Base-by-base conservation (phyloP, 2,113 vertebrate genomes). In the Pantherophis guttatus region DNA sequence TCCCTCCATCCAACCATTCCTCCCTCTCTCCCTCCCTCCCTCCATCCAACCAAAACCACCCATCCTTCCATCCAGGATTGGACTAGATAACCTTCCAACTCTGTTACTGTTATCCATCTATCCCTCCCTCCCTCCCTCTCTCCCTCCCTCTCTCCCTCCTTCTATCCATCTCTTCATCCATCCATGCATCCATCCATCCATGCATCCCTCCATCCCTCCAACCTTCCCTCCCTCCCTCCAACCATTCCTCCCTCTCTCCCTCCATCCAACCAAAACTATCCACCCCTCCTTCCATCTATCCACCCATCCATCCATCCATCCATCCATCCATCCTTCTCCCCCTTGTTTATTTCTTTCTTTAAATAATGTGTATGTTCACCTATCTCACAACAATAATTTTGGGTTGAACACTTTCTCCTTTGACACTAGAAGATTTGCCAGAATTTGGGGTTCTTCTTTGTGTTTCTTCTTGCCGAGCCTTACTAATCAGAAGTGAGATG, bases 91-190 rank as follows among this genome's bases (percentile, higher is more conserved):
- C 39, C 39, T 44, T 44, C 2, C 2, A 44, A 44, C 39, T 44
- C 39, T 44, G 39, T 44, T 44, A 44, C 39, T 44, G 39, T 44
- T 44, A 17, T 33, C 7, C 15, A 17, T 5, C 2, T 33, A 33
- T 81, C 7, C n/a, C 33, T n/a, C 57, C 1, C 6, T 58, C 21
- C 15, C 1, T 19, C 3, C 33, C 8, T 24, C 6, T 6, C 1
- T 19, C 3, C 15, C 8, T 24, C 6, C 15, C 0, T 58, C 19
- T 1, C 1, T 19, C 3, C 33, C 8, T 24, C 6, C 6, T 0
- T 58, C 19, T 1, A 58, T 24, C 7, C 8, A 44, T 44, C 39
- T 44, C 39, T 44, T 44, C 39, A 44, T 44, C 39, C 39, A 44
- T 44, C 57, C 55, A 57, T 1, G 1, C 55, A 19, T 21, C 19